phyloP scores from a whole-genome alignment of 2,113 vertebrate genomes.

The Xenopus laevis region DNA sequence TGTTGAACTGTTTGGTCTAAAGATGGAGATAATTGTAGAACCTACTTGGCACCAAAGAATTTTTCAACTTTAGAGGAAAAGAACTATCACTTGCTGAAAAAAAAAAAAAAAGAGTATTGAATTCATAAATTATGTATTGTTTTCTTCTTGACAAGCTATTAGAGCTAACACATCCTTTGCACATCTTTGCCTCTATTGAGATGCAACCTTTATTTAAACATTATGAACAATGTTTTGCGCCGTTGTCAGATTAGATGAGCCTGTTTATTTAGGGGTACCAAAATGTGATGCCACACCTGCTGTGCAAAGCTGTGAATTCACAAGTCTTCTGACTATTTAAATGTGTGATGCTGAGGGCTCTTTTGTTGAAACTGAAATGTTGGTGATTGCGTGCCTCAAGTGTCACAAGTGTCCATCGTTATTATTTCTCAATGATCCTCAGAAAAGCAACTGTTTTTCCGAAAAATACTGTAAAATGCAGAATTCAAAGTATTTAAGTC shows the following conservation, averaged over 20 bases:
- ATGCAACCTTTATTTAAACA: constrained; percentile 74
- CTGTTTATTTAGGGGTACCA: constrained; percentile 82
- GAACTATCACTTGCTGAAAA: too few relatives aligned
- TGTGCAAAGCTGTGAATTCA: constrained; percentile 79
- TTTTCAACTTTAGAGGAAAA: too few relatives aligned
- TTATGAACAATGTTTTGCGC: constrained; percentile 67
- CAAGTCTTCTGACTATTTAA: constrained; percentile 73
- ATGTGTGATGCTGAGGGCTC: constrained; percentile 71
- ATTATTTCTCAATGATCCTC: constrained; percentile 77
- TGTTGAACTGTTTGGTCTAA: too few relatives aligned
- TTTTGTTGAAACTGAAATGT: constrained; percentile 80
- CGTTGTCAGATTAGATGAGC: constrained; percentile 89
- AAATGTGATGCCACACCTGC: constrained; percentile 88
- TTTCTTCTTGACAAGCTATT: constrained; percentile 72
- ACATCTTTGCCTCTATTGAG: constrained; percentile 63
- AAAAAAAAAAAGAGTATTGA: too few relatives aligned
- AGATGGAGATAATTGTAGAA: too few relatives aligned
- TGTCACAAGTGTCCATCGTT: constrained; percentile 85
- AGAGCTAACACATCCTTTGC: constrained; percentile 52
- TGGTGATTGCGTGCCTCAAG: constrained; percentile 82
- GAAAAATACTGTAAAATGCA: background rate
- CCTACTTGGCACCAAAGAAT: too few relatives aligned
- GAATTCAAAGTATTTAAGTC: constrained; percentile 19
- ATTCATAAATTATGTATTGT: constrained; percentile 62
- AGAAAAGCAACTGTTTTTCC: constrained; percentile 52